phyloP scores from a whole-genome alignment of 1,140 invertebrate species.

The Meloidogyne exigua region DNA sequence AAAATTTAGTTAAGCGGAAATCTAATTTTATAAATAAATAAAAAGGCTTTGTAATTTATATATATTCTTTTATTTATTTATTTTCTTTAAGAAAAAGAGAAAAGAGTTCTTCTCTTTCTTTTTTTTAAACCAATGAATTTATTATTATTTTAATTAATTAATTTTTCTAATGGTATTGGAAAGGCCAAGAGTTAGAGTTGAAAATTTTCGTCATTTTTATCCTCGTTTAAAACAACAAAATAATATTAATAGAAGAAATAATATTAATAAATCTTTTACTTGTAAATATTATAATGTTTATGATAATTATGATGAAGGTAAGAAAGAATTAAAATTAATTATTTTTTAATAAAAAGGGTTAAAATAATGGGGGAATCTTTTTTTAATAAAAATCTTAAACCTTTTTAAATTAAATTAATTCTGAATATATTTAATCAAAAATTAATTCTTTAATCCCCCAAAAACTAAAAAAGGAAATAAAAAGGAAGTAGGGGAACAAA shows the following conservation, averaged over 20 bases:
- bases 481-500: background rate
- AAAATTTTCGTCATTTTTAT: constrained; percentile 49
- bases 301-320: constrained; percentile 44
- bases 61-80: background rate
- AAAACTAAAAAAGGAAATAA: background rate
- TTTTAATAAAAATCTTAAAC: too few relatives aligned
- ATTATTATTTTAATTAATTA: background rate
- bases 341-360: too few relatives aligned
- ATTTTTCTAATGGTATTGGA: constrained; percentile 28
- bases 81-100: background rate
- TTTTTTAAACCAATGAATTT: background rate
- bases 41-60: too few relatives aligned
- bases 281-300: constrained; percentile 49
- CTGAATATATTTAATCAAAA: too few relatives aligned
- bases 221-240: constrained; percentile 17
- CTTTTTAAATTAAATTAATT: too few relatives aligned
- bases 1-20: too few relatives aligned
- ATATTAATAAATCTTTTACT: constrained; percentile 7
- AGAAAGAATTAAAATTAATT: background rate
- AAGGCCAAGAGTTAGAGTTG: constrained; percentile 35
- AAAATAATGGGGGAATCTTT: too few relatives aligned
- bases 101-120: background rate
- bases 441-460: background rate
- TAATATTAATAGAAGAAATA: constrained; percentile 1
- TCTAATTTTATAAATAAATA: too few relatives aligned